A percentile compares a stretch with the other conserved stretches of the same genome.
Conservation (phyloP, 2,888 invertebrate species). For the Eupithecia tripunctaria region DNA sequence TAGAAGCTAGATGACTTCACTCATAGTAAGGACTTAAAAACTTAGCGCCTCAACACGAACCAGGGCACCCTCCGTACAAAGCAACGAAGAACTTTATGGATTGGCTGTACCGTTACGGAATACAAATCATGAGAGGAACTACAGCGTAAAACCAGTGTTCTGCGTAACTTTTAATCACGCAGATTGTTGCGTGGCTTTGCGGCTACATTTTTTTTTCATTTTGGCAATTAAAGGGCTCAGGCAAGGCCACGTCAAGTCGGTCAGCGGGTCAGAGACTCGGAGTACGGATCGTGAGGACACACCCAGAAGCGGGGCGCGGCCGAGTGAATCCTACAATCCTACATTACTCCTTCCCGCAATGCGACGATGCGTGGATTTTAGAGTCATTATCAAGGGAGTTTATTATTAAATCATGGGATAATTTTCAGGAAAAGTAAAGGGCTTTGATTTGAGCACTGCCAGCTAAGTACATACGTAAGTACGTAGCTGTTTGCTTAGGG, state of each 20-base stretch:
- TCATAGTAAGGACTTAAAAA: constrained; percentile 21
- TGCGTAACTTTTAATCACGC: constrained; percentile 31
- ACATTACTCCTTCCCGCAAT: constrained; percentile 79
- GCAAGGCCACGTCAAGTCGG: constrained; percentile 75
- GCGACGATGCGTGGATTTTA: constrained; percentile 66
- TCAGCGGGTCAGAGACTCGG: constrained; percentile 76
- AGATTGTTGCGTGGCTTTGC: constrained; percentile 58
- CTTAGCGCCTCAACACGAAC: constrained; percentile 34
- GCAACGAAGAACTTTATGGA: constrained; percentile 16
- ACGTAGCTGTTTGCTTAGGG: neutral
- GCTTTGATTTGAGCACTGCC: neutral
- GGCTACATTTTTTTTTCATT: constrained; percentile 61
- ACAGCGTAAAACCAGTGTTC: constrained; percentile 22
- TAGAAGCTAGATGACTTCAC: constrained; percentile 36
- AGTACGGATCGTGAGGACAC: constrained; percentile 75
- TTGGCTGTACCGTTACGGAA: constrained; percentile 19
- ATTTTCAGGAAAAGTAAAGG: neutral
- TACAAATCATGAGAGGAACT: constrained; percentile 29
- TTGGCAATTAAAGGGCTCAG: constrained; percentile 63
- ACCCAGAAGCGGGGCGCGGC: constrained; percentile 74
- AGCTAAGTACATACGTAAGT: neutral
- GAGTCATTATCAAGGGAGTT: constrained; percentile 19
- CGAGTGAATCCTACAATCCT: constrained; percentile 62
- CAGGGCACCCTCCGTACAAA: constrained; percentile 32
- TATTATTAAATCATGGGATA: neutral